Conservation (phyloP, 2,113 vertebrate species). For the Pelvicachromis taeniatus region DNA sequence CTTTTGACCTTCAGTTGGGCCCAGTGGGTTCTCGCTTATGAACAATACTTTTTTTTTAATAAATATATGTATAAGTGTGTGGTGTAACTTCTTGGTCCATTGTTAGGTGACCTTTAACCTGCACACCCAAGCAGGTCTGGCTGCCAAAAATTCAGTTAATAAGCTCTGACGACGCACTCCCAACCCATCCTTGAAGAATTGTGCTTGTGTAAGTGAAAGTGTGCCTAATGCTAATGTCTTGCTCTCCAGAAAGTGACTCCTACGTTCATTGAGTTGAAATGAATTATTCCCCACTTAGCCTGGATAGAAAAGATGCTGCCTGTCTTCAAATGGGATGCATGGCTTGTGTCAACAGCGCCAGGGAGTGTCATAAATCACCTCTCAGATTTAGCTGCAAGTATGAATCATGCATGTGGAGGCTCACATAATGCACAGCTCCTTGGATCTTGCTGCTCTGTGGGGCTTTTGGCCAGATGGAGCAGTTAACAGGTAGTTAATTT, state of each 20-base stretch:
- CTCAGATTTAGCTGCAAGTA: neutral
- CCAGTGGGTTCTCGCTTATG: neutral
- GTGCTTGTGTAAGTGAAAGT: neutral
- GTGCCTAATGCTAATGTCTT: neutral
- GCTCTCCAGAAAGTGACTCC: slow-evolving; percentile 11
- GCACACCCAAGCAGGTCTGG: neutral
- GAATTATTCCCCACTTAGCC: slow-evolving; percentile 33
- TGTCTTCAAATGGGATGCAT: neutral
- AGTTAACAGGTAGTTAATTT: slow-evolving; percentile 34
- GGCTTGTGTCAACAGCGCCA: neutral
- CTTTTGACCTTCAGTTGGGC: slow-evolving; percentile 19
- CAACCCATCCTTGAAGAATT: neutral
- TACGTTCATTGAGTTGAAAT: neutral
- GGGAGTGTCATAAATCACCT: slow-evolving; percentile 35
- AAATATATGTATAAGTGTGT: neutral
- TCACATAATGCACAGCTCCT: neutral
- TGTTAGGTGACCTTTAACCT: slow-evolving; percentile 26
- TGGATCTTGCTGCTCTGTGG: neutral
- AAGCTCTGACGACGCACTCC: neutral
- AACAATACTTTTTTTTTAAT: neutral
- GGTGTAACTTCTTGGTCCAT: neutral
- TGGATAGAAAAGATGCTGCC: slow-evolving; percentile 7
- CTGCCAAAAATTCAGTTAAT: neutral
- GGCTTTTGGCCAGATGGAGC: neutral
- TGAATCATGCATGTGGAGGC: neutral